Base-by-base conservation (phyloP, 1,140 invertebrate genomes). In the Pseudomyrmex dendroicus region DNA sequence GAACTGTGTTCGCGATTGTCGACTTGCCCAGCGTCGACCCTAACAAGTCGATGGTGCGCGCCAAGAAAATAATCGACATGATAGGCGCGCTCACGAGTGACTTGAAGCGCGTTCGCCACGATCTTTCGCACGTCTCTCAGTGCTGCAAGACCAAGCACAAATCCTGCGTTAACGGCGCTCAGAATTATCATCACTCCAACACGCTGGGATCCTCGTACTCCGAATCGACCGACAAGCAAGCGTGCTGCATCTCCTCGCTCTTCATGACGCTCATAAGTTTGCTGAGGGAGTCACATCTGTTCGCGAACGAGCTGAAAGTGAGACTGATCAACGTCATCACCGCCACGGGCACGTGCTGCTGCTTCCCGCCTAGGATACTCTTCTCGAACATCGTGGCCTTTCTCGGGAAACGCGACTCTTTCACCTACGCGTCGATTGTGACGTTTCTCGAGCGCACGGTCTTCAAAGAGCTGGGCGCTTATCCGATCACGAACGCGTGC, bases 291-390 rank as follows among this genome's bases (percentile, higher is more conserved):
- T 89, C 94, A 1, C 89, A 95, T 5, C 90, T 92, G 0, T 94
- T 94, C 9, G 82, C 87, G 7, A 85, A 86, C 2, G 93, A 94
- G 20, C 83, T 96, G 2, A 91, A 95, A 56, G 88, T 94, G 15
- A 94, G 95, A 82, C 85, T 96, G 8, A 91, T 96, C 2, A 95
- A 95, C 73, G 95, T 95, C 1, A 95, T 95, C 92, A 94, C 95
- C 15, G 91, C 92, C 10, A 95, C 95, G 64, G 96, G 96, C 5
- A 95, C 95, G 0, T 96, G 96, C 87, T 96, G 96, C 77, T 96
- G 96, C 89, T 95, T 96, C 84, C 95, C 96, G 7, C 94, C 95
- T 0, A 94, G 91, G 25, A 89, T 85, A 9, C 82, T 95, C 1
- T 64, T 95, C 9, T 73, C 86, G 2, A 92, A 89, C 61, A 83